These are phyloP conservation scores for Acronicta alni DNA, from an alignment of 2,888 invertebrate genomes.

Conservation along the genomic window DNA sequence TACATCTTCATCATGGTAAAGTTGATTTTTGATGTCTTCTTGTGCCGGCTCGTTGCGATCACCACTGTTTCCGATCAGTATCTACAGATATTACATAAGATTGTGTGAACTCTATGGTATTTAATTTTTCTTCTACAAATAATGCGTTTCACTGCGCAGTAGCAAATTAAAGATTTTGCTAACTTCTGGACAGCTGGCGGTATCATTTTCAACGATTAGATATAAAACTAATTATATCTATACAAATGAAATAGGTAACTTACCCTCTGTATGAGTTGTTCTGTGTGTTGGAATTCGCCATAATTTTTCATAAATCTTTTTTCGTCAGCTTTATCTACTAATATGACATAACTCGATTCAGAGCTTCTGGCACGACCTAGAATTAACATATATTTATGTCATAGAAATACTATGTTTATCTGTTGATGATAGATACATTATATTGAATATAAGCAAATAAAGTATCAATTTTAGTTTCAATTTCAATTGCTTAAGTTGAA, in stretches of 20 bases:
- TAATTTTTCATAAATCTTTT: constrained; percentile 75
- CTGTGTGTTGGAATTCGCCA: constrained; percentile 82
- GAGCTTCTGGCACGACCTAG: constrained; percentile 92
- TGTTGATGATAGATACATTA: no score
- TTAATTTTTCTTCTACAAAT: no score
- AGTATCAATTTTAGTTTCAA: no score
- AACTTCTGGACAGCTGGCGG: no score
- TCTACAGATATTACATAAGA: constrained; percentile 65
- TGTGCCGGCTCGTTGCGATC: constrained; percentile 86
- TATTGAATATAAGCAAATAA: no score
- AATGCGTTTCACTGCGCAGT: no score
- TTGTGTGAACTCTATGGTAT: no score
- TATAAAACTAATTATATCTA: no score
- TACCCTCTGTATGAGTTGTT: constrained; percentile 85
- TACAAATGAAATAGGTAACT: constrained; percentile 18
- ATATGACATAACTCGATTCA: constrained; percentile 90
- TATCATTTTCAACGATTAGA: no score
- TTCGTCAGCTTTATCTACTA: constrained; percentile 77
- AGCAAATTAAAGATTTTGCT: no score
- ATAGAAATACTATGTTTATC: not conserved
- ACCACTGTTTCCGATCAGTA: constrained; percentile 89
- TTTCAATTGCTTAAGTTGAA: no score
- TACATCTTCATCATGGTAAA: constrained; percentile 87
- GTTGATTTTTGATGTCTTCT: constrained; percentile 84
- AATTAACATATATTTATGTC: constrained; percentile 22